phyloP scores from a whole-genome alignment of 1,140 invertebrate species.

The Lepidurus packardi region DNA sequence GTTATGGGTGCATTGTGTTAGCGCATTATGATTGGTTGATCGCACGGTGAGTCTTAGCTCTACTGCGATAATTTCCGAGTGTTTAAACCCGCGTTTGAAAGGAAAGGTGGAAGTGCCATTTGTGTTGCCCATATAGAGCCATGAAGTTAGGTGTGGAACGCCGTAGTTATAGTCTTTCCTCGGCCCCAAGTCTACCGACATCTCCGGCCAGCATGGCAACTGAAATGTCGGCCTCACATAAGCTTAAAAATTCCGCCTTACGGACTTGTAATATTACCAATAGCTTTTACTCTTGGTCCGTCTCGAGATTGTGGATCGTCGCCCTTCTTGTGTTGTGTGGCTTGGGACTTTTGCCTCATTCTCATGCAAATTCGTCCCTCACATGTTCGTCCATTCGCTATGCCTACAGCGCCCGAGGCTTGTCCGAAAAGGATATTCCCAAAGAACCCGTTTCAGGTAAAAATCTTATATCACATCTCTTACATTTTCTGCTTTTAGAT shows the following conservation, averaged over 20 bases:
- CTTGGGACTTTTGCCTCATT: conserved; percentile 22
- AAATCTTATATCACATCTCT: neutral
- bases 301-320: conserved; percentile 15
- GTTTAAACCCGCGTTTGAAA: neutral
- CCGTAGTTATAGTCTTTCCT: neutral
- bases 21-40: too few species aligned
- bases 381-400: conserved; percentile 32
- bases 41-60: too few species aligned
- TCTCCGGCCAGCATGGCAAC: neutral
- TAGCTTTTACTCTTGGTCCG: conserved; percentile 10
- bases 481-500: neutral
- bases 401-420: conserved; percentile 33
- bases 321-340: conserved; percentile 22
- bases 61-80: neutral
- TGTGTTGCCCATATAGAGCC: neutral
- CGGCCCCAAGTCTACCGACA: neutral
- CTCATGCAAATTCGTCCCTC: conserved; percentile 25
- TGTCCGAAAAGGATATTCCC: conserved; percentile 36
- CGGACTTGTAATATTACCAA: neutral
- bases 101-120: neutral
- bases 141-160: neutral
- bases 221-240: neutral
- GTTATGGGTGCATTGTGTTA: neutral
- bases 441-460: conserved; percentile 35
- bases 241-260: neutral